A percentile compares a stretch with the other conserved stretches of the same genome.
These are phyloP conservation scores for Eulemur rufifrons DNA, from an alignment of 2,113 vertebrate genomes.

Conservation along the genomic window DNA sequence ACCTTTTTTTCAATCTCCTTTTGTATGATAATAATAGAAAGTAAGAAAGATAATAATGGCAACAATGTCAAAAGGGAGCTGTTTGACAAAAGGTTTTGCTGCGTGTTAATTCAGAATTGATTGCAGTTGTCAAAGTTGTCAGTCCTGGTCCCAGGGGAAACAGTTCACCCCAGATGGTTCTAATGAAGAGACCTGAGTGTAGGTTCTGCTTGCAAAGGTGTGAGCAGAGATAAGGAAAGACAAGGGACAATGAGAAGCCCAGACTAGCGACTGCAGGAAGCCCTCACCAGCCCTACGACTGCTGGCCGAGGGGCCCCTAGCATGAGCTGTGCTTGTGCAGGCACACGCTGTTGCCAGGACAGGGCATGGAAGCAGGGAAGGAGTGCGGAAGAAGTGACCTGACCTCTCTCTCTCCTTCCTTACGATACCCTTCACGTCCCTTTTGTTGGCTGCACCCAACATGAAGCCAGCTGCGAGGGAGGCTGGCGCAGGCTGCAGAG, in stretches of 20 bases:
- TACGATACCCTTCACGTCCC: background rate
- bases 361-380: background rate
- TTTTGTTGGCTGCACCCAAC: too few species aligned
- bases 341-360: background rate
- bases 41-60: background rate
- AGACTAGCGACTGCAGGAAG: background rate
- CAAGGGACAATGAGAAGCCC: background rate
- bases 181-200: background rate
- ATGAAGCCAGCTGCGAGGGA: background rate
- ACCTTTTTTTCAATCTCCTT: background rate
- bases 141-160: background rate
- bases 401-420: background rate
- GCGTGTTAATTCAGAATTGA: constrained; percentile 43
- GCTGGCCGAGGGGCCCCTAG: background rate
- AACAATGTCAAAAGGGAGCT: constrained; percentile 40
- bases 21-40: background rate
- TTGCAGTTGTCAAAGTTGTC: constrained; percentile 40
- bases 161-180: background rate
- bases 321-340: background rate
- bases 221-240: background rate
- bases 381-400: background rate
- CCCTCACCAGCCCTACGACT: background rate
- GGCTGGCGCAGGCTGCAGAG: background rate
- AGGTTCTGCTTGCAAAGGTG: background rate
- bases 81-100: constrained; percentile 41